Evolutionary conservation across 2,888 invertebrate genomes (phyloP), one percentile per base, ranked within the genome.

Genomic region (Tetanocera ferruginea): DNA sequence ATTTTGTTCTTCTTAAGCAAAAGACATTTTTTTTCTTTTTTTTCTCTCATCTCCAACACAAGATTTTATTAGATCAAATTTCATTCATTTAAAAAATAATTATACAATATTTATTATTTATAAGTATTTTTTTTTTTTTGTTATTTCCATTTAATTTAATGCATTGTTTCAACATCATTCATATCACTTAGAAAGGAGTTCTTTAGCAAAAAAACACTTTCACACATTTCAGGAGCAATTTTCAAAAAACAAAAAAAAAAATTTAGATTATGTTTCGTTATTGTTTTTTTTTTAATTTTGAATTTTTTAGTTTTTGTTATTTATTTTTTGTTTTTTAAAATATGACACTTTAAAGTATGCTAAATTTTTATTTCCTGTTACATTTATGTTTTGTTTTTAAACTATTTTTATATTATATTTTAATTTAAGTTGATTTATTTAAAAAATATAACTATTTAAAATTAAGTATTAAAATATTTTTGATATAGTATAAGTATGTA

Each of bases 81-180:
- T 71, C 66, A 77, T 64, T 72, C 74, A 69, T 69, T 43, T 43
- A 71, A 71, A 73, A 73, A 78, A 78, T 74, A 70, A 78, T 74
- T 69, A 74, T 55, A 77, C 69, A 67, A 49, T 77, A 52, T 67
- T 19, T 52, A 52, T 17, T 66, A 72, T 37, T 23, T 69, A n/a
- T 49, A 52, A 49, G 28, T 69, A 28, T 11, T 43, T 5, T 43
- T 4, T 6, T 8, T 25, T 60, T 25, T 52, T n/a, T n/a, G 3
- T 14, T 8, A 57, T 57, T 57, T 57, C 6, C 8, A 55, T 55
- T 25, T 11, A 4, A 23, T 60, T 25, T 60, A 25, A 17, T 62
- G 19, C 25, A 25, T 25, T 28, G n/a, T 25, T 64, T 64, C 11
- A 14, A 49, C 69, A 51, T 51, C 69, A 67, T 67, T 67, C 67